Conservation (phyloP, 2,113 vertebrate species). For the Bambusicola thoracicus region DNA sequence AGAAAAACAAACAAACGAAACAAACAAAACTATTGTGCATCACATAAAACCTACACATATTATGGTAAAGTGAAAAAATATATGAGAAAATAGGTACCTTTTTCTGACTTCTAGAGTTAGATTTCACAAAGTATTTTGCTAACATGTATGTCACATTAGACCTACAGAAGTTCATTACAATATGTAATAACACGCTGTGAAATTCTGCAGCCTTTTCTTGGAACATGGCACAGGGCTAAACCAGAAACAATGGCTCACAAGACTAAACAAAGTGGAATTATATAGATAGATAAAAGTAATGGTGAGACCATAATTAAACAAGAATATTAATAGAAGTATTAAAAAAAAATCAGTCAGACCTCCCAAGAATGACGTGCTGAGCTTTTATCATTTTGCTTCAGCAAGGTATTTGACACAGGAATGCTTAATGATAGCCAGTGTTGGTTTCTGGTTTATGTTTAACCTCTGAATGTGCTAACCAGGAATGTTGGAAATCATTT, state of each 20-base stretch:
- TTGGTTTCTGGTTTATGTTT: slow-evolving; percentile 73
- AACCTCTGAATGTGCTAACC: slow-evolving; percentile 53
- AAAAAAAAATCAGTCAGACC: neutral
- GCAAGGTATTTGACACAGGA: slow-evolving; percentile 60
- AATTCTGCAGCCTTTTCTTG: neutral
- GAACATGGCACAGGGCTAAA: neutral
- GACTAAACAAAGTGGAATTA: neutral
- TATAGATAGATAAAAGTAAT: neutral
- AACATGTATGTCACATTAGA: neutral
- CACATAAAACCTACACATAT: neutral
- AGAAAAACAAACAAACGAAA: neutral
- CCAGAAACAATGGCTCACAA: neutral
- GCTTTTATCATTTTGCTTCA: slow-evolving; percentile 51
- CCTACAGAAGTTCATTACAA: neutral
- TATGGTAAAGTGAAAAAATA: neutral
- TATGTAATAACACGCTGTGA: neutral
- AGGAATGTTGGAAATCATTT: slow-evolving; percentile 46
- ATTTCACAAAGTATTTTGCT: neutral
- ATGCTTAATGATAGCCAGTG: slow-evolving; percentile 44
- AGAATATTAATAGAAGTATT: neutral
- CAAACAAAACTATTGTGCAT: neutral
- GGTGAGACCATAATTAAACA: neutral
- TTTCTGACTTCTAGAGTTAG: neutral
- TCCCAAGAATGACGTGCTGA: slow-evolving; percentile 38
- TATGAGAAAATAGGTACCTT: neutral